Evolutionary conservation across 2,888 invertebrate genomes (phyloP), one percentile per base, ranked within the genome.

Genomic region (Cheiracanthium punctorium): DNA sequence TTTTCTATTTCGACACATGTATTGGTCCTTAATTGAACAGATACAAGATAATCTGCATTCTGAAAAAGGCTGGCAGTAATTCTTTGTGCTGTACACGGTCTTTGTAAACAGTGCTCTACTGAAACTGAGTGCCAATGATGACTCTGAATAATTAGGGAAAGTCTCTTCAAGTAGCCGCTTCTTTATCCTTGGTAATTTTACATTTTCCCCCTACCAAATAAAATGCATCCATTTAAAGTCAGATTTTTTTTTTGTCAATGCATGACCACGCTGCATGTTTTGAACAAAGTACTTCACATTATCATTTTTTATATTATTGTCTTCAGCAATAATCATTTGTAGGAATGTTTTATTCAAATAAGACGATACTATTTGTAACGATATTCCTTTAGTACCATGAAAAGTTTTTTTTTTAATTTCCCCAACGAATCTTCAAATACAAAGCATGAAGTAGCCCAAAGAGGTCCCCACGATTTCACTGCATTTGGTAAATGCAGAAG

Each of bases 381-480:
- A 30, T 20, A 80, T 58, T 33, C 24, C 71, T 58, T 52, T 52
- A 12, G 80, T 70, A 4, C 71, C 70, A 20, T 71, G 48, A 58
- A 30, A 52, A 20, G 37, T 24, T 5, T 28, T 52, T n/a, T n/a
- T 33, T 71, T 80, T 14, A 71, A 58, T 48, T 80, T 80, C 4
- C 80, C 71, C 0, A 71, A 17, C n/a, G 58, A 52, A 71, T 70
- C 58, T 33, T 80, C 80, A 37, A 71, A 80, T 12, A 17, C 7
- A 52, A 71, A 80, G 24, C 80, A 80, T 0, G 80, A 80, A 58
- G 30, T 20, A 0, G 58, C 30, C 58, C 80, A 52, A 32, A 80
- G 28, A 12, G 71, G 80, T 20, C 80, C 71, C 71, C 80, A 80
- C 20, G 48, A 33, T 17, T 37, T 70, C 17, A 80, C 80, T 43